Conservation (phyloP, 2,113 vertebrate genomes). For the Semnopithecus entellus region DNA sequence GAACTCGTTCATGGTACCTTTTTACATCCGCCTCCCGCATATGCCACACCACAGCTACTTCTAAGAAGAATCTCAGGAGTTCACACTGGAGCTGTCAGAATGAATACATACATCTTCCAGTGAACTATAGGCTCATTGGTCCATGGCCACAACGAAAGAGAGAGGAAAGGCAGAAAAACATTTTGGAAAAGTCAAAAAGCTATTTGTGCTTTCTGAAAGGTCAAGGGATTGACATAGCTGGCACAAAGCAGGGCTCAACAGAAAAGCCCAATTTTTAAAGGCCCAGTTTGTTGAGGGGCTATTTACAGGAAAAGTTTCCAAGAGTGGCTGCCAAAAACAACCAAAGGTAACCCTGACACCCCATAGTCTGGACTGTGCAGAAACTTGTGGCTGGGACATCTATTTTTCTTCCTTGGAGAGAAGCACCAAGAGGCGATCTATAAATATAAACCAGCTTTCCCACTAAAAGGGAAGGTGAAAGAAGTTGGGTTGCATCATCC, state of each 20-base stretch:
- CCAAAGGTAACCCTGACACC: background rate
- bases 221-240: background rate
- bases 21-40: background rate
- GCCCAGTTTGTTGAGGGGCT: background rate
- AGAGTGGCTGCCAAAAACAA: background rate
- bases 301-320: background rate
- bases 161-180: background rate
- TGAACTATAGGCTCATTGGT: background rate
- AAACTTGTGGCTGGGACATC: background rate
- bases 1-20: background rate
- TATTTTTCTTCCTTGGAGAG: background rate
- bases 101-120: background rate
- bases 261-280: background rate
- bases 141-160: background rate
- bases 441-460: background rate
- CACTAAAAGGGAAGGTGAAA: background rate
- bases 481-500: background rate
- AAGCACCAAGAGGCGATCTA: background rate
- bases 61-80: background rate
- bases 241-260: background rate
- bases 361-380: background rate
- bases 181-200: background rate
- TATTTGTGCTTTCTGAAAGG: background rate
- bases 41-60: background rate
- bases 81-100: background rate